These are phyloP conservation scores for Siniperca knerii DNA, from an alignment of 2,113 vertebrate genomes.

Conservation along the genomic window DNA sequence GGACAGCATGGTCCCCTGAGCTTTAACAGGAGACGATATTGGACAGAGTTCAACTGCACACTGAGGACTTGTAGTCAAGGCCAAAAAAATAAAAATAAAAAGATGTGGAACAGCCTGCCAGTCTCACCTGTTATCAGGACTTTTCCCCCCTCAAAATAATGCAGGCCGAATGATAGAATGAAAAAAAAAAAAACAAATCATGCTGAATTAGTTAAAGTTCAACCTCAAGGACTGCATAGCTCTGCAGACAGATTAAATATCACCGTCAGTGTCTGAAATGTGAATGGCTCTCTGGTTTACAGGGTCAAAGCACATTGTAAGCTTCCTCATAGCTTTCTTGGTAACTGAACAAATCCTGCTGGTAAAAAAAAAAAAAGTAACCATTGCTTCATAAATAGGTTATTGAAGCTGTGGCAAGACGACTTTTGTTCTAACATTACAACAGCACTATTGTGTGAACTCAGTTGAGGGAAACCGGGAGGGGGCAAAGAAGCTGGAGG, in stretches of 20 bases:
- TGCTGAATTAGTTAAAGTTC: no score
- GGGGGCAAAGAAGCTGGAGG: neutral
- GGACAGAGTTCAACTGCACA: neutral
- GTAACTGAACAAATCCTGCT: neutral
- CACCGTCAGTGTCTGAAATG: neutral
- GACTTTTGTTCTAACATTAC: neutral
- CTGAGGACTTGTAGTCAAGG: neutral
- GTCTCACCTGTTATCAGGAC: neutral
- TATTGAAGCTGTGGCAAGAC: neutral
- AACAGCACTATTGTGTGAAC: constrained; percentile 23
- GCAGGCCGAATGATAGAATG: no score
- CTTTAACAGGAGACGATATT: neutral
- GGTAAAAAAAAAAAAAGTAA: neutral
- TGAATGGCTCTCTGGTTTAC: neutral
- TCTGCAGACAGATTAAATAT: neutral
- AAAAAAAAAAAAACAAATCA: no score
- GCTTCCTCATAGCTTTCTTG: neutral
- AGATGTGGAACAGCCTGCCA: neutral
- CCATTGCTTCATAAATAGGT: constrained; percentile 11
- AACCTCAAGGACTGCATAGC: neutral
- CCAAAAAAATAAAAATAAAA: neutral
- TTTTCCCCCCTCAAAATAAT: neutral
- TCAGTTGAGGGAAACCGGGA: neutral
- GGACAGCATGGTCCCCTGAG: neutral
- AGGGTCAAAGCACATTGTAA: neutral